Evolutionary conservation across 2,888 invertebrate genomes (phyloP).

Genomic region (Galeopsomyia nigrocyanea): DNA sequence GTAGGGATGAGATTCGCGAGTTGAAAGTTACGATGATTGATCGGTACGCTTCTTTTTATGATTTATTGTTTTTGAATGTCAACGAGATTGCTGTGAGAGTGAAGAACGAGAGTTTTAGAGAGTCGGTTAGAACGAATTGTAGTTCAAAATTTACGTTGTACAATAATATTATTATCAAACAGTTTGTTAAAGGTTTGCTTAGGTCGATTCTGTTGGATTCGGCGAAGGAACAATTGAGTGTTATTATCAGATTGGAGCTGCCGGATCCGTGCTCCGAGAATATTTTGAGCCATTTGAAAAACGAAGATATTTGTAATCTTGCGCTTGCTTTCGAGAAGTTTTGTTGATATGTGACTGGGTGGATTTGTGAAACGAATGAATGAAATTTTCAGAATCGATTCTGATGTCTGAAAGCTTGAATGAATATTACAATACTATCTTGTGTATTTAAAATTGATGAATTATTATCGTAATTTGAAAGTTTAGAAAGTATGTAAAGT

Average conservation of each 20-base stretch:
- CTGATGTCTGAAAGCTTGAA: too few relatives aligned
- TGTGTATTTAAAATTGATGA: too few relatives aligned
- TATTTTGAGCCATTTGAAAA: conserved; percentile 37
- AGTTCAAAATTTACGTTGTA: conserved; percentile 22
- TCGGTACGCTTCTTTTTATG: conserved; percentile 42
- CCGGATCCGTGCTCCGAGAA: conserved; percentile 40
- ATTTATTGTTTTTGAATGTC: conserved; percentile 38
- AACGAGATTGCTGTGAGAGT: conserved; percentile 40
- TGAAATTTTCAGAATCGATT: too few relatives aligned
- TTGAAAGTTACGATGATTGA: conserved; percentile 30
- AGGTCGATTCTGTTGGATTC: conserved; percentile 33
- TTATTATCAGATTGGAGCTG: conserved; percentile 15
- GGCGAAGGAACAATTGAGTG: conserved; percentile 31
- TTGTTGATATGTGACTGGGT: background rate
- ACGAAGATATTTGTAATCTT: conserved; percentile 44
- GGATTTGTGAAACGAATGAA: too few relatives aligned
- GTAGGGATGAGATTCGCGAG: conserved; percentile 22
- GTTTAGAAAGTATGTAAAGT: too few relatives aligned
- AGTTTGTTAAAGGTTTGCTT: conserved; percentile 38
- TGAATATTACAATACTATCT: too few relatives aligned
- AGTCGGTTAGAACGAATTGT: conserved; percentile 20
- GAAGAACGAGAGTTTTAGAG: conserved; percentile 24
- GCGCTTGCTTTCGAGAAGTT: conserved; percentile 40
- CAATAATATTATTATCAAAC: conserved; percentile 35
- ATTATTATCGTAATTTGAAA: too few relatives aligned